Conservation (phyloP, 2,113 vertebrate genomes). For the Pimephales promelas region DNA sequence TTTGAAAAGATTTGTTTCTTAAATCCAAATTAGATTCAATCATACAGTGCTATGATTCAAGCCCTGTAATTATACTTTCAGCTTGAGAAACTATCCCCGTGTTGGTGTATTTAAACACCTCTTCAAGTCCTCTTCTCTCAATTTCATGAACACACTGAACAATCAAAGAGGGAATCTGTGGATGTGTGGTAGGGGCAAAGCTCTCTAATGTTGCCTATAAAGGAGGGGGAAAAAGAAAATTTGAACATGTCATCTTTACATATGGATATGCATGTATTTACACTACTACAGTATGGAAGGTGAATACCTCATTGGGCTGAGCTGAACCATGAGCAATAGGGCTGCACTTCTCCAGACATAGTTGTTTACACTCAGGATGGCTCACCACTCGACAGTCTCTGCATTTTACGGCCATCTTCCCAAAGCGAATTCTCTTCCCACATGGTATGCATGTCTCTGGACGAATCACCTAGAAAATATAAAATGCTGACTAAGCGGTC, state of each 20-base stretch:
- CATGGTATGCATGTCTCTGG: conserved; percentile 77
- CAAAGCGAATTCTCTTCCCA: conserved; percentile 81
- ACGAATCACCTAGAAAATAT: conserved; percentile 78
- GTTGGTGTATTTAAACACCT: conserved; percentile 69
- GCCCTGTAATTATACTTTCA: background rate
- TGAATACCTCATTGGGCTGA: conserved; percentile 47
- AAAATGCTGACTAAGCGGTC: background rate
- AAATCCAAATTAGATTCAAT: conserved; percentile 6
- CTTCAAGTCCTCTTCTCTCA: conserved; percentile 79
- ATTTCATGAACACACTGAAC: conserved; percentile 84
- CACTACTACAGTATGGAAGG: background rate
- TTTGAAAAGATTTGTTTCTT: background rate
- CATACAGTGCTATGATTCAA: background rate
- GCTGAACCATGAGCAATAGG: background rate
- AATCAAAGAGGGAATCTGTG: conserved; percentile 77
- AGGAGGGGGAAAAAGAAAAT: background rate
- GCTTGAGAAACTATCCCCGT: background rate
- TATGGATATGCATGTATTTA: background rate
- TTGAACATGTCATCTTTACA: background rate
- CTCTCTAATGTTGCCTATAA: conserved; percentile 76
- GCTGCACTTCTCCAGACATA: conserved; percentile 60
- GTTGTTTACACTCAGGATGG: conserved; percentile 78
- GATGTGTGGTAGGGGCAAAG: conserved; percentile 66
- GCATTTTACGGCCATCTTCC: conserved; percentile 81
- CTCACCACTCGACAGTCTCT: conserved; percentile 75